These are phyloP conservation scores for Acipenser transmontanus DNA, from an alignment of 2,797 vertebrate genomes.

Conservation along the genomic window DNA sequence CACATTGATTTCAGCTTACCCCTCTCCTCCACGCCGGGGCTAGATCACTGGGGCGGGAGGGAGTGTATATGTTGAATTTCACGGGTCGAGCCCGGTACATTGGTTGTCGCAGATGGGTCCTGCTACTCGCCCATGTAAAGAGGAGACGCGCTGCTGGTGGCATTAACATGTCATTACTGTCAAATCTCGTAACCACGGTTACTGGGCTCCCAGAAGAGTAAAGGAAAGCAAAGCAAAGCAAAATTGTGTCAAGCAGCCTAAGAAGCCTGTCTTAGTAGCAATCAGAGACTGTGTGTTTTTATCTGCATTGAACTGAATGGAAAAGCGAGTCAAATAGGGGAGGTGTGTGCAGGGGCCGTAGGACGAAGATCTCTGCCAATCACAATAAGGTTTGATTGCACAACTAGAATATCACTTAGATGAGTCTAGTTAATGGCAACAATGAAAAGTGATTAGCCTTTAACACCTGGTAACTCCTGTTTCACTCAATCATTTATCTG, in stretches of 20 bases:
- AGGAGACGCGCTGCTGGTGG: background rate
- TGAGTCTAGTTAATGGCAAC: too few species aligned
- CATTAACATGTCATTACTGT: background rate
- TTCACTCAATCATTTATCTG: too few species aligned
- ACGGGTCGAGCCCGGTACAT: background rate
- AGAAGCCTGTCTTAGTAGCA: background rate
- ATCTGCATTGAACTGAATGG: background rate
- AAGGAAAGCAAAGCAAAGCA: background rate
- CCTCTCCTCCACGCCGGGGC: background rate
- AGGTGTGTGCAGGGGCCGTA: background rate
- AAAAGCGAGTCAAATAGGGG: background rate
- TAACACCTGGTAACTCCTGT: too few species aligned
- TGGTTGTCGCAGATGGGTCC: background rate
- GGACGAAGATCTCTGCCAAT: too few species aligned
- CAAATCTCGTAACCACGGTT: constrained; percentile 3
- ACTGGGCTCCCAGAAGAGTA: constrained; percentile 2
- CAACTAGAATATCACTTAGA: too few species aligned
- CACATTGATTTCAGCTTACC: constrained; percentile 9
- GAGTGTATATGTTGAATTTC: constrained; percentile 7
- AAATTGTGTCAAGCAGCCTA: background rate
- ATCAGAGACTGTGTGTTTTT: background rate
- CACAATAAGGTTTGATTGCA: too few species aligned
- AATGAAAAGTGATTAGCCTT: too few species aligned
- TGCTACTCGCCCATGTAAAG: background rate
- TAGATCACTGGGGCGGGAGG: background rate